Base-by-base conservation (phyloP, 1,140 invertebrate species). In the Ostrea denselamellosa region DNA sequence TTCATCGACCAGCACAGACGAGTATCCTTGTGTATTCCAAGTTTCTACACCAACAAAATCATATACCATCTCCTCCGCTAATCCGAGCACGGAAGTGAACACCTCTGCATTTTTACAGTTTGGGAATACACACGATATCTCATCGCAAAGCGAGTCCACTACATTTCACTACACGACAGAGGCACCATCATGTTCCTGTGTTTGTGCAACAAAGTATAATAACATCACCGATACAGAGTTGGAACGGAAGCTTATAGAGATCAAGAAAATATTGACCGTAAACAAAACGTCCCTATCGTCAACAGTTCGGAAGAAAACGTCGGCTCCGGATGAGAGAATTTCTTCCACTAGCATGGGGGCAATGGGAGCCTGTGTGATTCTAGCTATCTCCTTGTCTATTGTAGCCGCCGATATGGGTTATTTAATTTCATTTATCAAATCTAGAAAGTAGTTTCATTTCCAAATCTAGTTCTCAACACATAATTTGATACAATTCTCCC, bases 261-360 rank as follows among this genome's bases (percentile, higher is more conserved):
- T 81, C 5, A 81, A 81, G 25, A 51, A 34, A 25, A 81, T 0
- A 22, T 51, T 81, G 14, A 34, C 71, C 5, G n/a, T 81, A 19
- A 51, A 81, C 71, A 81, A 81, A 81, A 81, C 25, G 14, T 81
- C 71, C 25, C 44, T 81, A 17, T 81, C 71, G 25, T 81, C 71
- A 14, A 14, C 25, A 25, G 17, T 34, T 9, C 17, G 71, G 44
- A 81, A 25, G 14, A 28, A 34, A 51, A 81, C 71, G 25, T 34
- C 25, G 12, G 71, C 71, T 8, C 8, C 25, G 8, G 71, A 81
- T 25, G 71, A 25, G 25, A 17, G 71, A 17, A 17, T n/a, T 25
- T 81, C 71, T 8, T 81, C 71, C 8, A n/a, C 71, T 25, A 9
- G 25, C 14, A 25, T 81, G 44, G 71, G 71, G 10, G 25, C 5